These are phyloP conservation scores for Dendrolimus pini DNA, from an alignment of 2,888 invertebrate genomes.

Conservation along the genomic window DNA sequence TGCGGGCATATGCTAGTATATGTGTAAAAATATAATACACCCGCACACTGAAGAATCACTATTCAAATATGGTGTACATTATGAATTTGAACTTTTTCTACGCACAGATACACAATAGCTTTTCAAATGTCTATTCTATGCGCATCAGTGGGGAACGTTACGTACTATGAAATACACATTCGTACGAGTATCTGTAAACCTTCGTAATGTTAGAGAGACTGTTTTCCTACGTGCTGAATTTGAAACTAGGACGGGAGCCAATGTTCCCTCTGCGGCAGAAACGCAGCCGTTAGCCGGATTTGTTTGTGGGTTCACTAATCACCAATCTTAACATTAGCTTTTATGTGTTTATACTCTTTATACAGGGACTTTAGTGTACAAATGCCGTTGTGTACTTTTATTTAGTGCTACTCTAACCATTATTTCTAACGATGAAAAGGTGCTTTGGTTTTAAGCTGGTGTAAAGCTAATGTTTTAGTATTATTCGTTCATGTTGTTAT, in stretches of 20 bases:
- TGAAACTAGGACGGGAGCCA: slow-evolving; percentile 17
- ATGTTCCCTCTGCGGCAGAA: slow-evolving; percentile 20
- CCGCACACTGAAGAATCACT: too few species aligned
- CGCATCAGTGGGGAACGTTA: not conserved
- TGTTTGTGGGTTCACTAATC: slow-evolving; percentile 21
- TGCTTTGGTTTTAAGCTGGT: too few species aligned
- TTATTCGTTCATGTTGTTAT: too few species aligned
- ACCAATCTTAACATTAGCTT: slow-evolving; percentile 34
- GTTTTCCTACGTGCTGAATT: slow-evolving; percentile 16
- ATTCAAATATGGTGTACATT: too few species aligned
- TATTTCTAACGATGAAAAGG: slow-evolving; percentile 10
- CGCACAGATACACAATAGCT: slow-evolving; percentile 8
- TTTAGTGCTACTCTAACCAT: slow-evolving; percentile 11
- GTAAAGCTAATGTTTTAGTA: too few species aligned
- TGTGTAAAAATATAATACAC: too few species aligned
- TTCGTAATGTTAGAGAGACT: slow-evolving; percentile 2
- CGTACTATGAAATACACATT: slow-evolving; percentile 1
- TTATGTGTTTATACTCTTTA: slow-evolving; percentile 27
- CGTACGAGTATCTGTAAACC: slow-evolving; percentile 11
- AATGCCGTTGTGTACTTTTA: slow-evolving; percentile 20
- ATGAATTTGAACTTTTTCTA: too few species aligned
- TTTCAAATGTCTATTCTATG: not conserved
- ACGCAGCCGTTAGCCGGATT: slow-evolving; percentile 22
- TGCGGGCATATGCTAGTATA: too few species aligned
- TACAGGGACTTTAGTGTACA: slow-evolving; percentile 18